A percentile compares a stretch with the other conserved stretches of the same genome.
phyloP scores from a whole-genome alignment of 2,797 vertebrate genomes.

The Pygocentrus nattereri region DNA sequence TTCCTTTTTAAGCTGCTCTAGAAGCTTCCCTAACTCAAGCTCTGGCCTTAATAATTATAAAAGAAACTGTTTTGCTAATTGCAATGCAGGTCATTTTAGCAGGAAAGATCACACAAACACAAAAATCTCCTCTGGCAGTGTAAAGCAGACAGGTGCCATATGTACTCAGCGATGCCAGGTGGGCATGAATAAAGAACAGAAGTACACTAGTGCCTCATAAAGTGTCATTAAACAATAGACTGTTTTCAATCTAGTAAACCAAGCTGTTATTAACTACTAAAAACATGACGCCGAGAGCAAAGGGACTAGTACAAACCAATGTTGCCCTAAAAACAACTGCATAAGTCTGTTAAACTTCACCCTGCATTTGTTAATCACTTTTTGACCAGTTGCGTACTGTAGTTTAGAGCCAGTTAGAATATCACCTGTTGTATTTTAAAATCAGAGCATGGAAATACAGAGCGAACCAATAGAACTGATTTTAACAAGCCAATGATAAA shows the following conservation, averaged over 20 bases:
- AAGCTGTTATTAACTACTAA: slow-evolving; percentile 32
- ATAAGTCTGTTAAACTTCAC: background rate
- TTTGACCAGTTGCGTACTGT: background rate
- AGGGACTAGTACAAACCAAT: background rate
- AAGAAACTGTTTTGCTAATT: slow-evolving; percentile 2
- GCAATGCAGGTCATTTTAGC: slow-evolving; percentile 1
- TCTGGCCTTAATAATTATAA: background rate
- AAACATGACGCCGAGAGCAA: slow-evolving; percentile 16
- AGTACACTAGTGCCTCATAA: slow-evolving; percentile 44
- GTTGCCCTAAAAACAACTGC: slow-evolving; percentile 11
- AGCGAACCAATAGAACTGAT: background rate
- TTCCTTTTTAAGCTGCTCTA: slow-evolving; percentile 13
- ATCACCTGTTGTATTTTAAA: background rate
- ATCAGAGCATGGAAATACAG: background rate
- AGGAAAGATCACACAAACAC: background rate
- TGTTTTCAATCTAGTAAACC: slow-evolving; percentile 40
- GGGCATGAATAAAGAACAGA: slow-evolving; percentile 63
- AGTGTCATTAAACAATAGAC: slow-evolving; percentile 62
- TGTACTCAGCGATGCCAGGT: slow-evolving; percentile 66
- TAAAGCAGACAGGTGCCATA: slow-evolving; percentile 50
- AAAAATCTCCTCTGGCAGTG: slow-evolving; percentile 26
- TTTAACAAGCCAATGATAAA: background rate
- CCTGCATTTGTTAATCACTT: background rate
- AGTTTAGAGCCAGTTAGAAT: background rate
- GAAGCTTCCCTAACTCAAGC: slow-evolving; percentile 3